phyloP scores from a whole-genome alignment of 1,140 invertebrate genomes.

The Nomia melanderi region DNA sequence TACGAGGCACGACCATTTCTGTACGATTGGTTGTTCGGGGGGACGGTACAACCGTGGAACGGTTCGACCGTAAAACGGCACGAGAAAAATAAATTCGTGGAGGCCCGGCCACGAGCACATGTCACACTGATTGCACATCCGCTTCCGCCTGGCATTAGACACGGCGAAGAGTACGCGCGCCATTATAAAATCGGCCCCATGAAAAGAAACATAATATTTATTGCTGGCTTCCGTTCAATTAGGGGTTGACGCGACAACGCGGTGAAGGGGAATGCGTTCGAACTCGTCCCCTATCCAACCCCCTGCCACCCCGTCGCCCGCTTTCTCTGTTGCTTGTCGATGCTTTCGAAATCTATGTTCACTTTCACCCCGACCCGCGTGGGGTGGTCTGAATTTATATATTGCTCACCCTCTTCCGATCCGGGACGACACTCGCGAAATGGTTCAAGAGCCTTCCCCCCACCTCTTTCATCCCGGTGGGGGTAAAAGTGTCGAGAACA shows the following conservation, averaged over 20 bases:
- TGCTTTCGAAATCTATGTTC: conserved; percentile 57
- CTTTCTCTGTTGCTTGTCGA: conserved; percentile 50
- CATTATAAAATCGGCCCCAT: conserved; percentile 73
- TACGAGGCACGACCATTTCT: conserved; percentile 16
- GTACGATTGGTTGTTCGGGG: conserved; percentile 44
- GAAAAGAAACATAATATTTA: conserved; percentile 76
- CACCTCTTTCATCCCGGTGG: conserved; percentile 2
- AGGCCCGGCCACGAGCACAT: conserved; percentile 49
- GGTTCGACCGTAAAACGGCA: conserved; percentile 42
- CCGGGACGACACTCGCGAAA: conserved; percentile 60
- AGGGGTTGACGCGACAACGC: conserved; percentile 69
- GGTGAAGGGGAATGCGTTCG: conserved; percentile 42
- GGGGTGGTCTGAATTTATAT: conserved; percentile 63
- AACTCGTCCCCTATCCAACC: conserved; percentile 6
- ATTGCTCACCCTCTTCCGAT: conserved; percentile 60
- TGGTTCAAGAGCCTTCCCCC: conserved; percentile 54
- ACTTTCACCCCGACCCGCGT: not conserved
- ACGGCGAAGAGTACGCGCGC: conserved; percentile 34
- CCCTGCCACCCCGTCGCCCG: not conserved
- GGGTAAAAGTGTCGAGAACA: conserved; percentile 20
- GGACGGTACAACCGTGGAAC: conserved; percentile 5
- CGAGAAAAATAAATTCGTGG: conserved; percentile 59
- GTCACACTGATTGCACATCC: conserved; percentile 73
- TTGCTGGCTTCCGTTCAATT: conserved; percentile 78
- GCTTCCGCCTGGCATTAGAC: conserved; percentile 63